A percentile compares a stretch with the other conserved stretches of the same genome.
Evolutionary conservation across 2,888 invertebrate genomes (phyloP).

Genomic region (Ennomos erosarius): DNA sequence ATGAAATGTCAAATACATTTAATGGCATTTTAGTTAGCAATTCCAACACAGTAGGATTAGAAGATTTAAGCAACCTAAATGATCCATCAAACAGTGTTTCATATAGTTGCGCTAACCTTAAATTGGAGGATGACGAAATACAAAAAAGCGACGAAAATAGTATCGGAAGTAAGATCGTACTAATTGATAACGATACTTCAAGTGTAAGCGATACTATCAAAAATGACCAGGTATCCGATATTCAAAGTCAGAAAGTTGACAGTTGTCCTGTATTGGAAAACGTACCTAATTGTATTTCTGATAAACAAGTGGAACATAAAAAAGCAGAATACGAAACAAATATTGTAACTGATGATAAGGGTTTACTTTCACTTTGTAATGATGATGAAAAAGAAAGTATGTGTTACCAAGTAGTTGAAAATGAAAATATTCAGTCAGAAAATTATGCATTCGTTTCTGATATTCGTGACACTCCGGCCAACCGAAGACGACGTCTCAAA

Average conservation of each 20-base stretch:
- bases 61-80: conserved; percentile 1
- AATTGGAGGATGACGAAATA: not conserved
- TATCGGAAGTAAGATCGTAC: not conserved
- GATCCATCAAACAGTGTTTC: not conserved
- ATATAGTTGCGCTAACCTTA: not conserved
- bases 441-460: conserved; percentile 1
- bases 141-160: not conserved
- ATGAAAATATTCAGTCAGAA: conserved; percentile 2
- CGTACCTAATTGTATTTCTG: conserved; percentile 1
- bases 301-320: not conserved
- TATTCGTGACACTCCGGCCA: conserved; percentile 21
- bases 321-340: not conserved
- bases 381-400: not conserved
- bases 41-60: not conserved
- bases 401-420: conserved; percentile 6
- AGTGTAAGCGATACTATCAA: not conserved
- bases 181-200: not conserved
- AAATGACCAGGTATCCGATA: not conserved
- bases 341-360: not conserved
- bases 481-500: conserved; percentile 55
- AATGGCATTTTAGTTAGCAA: not conserved
- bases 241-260: not conserved
- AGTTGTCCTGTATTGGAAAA: not conserved
- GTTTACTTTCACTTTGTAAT: not conserved
- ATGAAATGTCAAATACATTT: not conserved